A percentile compares a stretch with the other conserved stretches of the same genome.
These are phyloP conservation scores for Scolopax bukidnonensis DNA, from an alignment of 2,797 vertebrate genomes.

Conservation along the genomic window DNA sequence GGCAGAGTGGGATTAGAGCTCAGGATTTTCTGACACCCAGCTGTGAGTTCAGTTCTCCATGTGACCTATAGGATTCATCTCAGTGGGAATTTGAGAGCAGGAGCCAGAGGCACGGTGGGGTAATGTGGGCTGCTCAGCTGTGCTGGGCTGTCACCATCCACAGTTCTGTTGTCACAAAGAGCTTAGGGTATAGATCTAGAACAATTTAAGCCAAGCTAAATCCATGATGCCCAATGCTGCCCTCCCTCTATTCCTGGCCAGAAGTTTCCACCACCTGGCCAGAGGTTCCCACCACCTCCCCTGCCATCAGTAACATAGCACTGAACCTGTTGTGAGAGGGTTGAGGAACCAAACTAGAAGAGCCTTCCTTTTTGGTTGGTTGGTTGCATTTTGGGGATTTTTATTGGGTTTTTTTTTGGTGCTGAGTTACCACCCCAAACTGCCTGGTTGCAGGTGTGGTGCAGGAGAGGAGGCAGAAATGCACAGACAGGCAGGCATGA, in stretches of 20 bases:
- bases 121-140: conserved; percentile 15
- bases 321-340: not conserved
- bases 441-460: not conserved
- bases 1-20: not conserved
- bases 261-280: not conserved
- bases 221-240: not conserved
- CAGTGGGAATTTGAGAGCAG: not conserved
- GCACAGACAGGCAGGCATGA: not conserved
- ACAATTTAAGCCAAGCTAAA: not conserved
- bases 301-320: not conserved
- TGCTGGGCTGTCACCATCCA: conserved; percentile 1
- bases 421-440: not conserved
- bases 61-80: not conserved
- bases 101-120: not conserved
- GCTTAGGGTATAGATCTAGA: not conserved
- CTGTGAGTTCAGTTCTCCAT: conserved; percentile 3
- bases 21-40: conserved; percentile 21
- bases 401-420: not conserved
- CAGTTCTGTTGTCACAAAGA: not conserved
- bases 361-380: not conserved
- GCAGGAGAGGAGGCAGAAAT: not conserved
- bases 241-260: not conserved
- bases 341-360: not conserved
- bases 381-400: too few species aligned
- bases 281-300: not conserved